phyloP scores from a whole-genome alignment of 2,888 invertebrate species.

The Marasmarcha lunaedactyla region DNA sequence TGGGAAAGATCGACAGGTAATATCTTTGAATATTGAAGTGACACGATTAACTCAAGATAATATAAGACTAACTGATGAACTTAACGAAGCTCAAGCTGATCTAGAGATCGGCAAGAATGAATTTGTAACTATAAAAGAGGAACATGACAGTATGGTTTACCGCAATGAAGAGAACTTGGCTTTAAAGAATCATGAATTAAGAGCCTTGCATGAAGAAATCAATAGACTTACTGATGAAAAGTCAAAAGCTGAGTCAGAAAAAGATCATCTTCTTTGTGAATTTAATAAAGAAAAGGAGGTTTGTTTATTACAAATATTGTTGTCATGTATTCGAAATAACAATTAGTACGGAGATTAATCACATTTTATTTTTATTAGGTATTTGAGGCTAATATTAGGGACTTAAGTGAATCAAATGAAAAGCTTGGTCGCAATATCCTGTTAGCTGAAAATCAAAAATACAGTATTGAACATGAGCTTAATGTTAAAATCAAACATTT shows the following conservation, averaged over 20 bases:
- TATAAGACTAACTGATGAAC: conserved; percentile 33
- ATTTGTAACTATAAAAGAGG: conserved; percentile 32
- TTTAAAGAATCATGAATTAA: conserved; percentile 39
- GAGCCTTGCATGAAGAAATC: conserved; percentile 31
- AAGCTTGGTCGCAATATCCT: no score
- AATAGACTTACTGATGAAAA: conserved; percentile 24
- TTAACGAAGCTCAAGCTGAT: conserved; percentile 41
- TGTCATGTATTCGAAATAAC: no score
- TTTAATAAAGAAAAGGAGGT: conserved; percentile 40
- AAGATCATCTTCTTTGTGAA: no score
- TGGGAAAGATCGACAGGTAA: conserved; percentile 44
- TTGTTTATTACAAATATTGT: conserved; percentile 26
- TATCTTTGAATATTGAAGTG: conserved; percentile 43
- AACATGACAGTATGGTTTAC: conserved; percentile 31
- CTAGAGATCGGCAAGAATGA: conserved; percentile 47
- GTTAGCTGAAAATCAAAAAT: no score
- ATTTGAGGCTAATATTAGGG: no score
- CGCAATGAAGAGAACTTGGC: conserved; percentile 29
- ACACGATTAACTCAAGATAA: conserved; percentile 35
- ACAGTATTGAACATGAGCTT: no score
- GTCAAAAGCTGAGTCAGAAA: conserved; percentile 22
- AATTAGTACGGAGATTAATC: no score
- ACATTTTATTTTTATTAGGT: no score
- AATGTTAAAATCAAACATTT: no score
- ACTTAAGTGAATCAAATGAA: no score